Conservation (phyloP, 2,113 vertebrate genomes). For the Bostrychus sinensis region DNA sequence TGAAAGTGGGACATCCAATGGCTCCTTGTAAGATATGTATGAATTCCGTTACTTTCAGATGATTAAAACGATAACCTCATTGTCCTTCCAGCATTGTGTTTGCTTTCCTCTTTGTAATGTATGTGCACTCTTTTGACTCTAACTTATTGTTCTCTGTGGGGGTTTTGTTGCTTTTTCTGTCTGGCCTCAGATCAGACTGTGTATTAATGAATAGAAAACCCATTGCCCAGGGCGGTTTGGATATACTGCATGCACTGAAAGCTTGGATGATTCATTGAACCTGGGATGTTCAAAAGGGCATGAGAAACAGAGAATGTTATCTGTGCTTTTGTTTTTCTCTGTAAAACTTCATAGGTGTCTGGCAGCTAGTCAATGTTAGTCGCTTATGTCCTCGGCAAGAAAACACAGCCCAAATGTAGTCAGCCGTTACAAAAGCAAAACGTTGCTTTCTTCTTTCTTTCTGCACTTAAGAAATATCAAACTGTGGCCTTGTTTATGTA, state of each 20-base stretch:
- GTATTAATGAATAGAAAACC: not conserved
- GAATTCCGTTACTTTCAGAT: slow-evolving; percentile 4
- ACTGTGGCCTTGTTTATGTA: not conserved
- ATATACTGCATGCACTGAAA: slow-evolving; percentile 13
- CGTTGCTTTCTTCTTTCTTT: not conserved
- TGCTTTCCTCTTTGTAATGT: not conserved
- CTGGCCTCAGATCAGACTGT: slow-evolving; percentile 1
- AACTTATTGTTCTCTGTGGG: slow-evolving; percentile 4
- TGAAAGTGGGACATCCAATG: not conserved
- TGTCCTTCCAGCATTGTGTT: slow-evolving; percentile 1
- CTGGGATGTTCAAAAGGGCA: slow-evolving; percentile 6
- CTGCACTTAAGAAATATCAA: not conserved
- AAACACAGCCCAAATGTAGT: not conserved
- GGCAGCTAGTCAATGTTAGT: slow-evolving; percentile 64
- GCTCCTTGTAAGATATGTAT: not conserved
- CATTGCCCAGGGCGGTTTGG: not conserved
- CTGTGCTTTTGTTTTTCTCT: slow-evolving; percentile 24
- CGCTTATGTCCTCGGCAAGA: slow-evolving; percentile 16
- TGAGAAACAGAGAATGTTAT: not conserved
- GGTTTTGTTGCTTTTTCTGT: not conserved
- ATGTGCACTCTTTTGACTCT: not conserved
- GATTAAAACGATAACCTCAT: slow-evolving; percentile 12
- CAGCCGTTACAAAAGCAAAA: not conserved
- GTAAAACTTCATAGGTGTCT: slow-evolving; percentile 71
- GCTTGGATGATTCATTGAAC: slow-evolving; percentile 11